Evolutionary conservation across 2,888 invertebrate genomes (phyloP).

Genomic region (Empis stercorea): DNA sequence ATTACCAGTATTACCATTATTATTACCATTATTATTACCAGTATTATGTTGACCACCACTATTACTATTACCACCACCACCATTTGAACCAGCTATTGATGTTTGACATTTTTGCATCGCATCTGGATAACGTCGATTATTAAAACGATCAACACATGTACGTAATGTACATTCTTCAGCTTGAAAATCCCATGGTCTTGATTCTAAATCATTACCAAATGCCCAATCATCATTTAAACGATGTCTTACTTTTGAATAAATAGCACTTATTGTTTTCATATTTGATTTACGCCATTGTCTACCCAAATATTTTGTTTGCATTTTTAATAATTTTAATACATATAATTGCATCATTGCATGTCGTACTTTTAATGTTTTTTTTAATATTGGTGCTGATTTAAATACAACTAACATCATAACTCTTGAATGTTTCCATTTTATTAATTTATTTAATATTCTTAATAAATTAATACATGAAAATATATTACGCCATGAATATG

Average conservation of each 20-base stretch:
- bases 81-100: slow-evolving; percentile 11
- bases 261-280: slow-evolving; percentile 99
- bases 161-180: slow-evolving; percentile 92
- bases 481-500: slow-evolving; percentile 95
- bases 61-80: too few species aligned
- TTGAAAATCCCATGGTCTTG: slow-evolving; percentile 96
- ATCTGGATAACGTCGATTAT: slow-evolving; percentile 74
- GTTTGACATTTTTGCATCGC: slow-evolving; percentile 33
- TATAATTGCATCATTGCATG: slow-evolving; percentile 97
- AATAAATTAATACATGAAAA: slow-evolving; percentile 95
- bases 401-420: slow-evolving; percentile 99
- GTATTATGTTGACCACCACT: slow-evolving; percentile 2
- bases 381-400: slow-evolving; percentile 97
- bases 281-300: slow-evolving; percentile 98
- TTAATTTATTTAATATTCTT: slow-evolving; percentile 92
- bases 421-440: slow-evolving; percentile 99
- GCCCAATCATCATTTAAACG: slow-evolving; percentile 99
- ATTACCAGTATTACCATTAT: neutral
- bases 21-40: neutral
- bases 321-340: slow-evolving; percentile 92
- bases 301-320: slow-evolving; percentile 98
- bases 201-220: slow-evolving; percentile 95
- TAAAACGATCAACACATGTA: slow-evolving; percentile 90
- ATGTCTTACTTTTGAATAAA: slow-evolving; percentile 93
- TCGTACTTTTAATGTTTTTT: slow-evolving; percentile 86